Evolutionary conservation across 2,888 invertebrate species (phyloP).

Genomic region (Cordilura impudica): DNA sequence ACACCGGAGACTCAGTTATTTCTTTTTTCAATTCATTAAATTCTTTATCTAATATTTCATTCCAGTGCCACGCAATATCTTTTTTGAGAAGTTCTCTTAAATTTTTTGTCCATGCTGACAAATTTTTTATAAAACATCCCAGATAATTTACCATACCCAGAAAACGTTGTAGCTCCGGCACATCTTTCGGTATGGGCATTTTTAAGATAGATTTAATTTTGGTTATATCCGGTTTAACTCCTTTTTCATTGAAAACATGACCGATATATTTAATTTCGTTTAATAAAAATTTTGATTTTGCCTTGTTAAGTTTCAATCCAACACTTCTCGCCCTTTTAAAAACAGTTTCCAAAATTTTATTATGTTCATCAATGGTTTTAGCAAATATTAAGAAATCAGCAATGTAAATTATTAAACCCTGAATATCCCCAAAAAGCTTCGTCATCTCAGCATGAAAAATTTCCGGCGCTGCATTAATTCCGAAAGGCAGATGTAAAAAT

Average conservation of each 20-base stretch:
- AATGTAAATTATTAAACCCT: conserved; percentile 39
- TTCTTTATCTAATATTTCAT: no score
- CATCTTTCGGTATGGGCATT: conserved; percentile 15
- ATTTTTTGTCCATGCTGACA: conserved; percentile 53
- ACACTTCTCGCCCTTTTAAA: conserved; percentile 34
- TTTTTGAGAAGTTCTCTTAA: conserved; percentile 50
- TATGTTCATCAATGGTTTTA: conserved; percentile 29
- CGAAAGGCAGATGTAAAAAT: no score
- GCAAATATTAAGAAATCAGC: conserved; percentile 54
- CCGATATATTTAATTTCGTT: conserved; percentile 38
- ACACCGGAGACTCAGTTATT: no score
- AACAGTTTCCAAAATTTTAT: conserved; percentile 36
- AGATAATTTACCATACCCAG: conserved; percentile 62
- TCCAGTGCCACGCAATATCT: no score
- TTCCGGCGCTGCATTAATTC: no score
- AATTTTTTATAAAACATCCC: conserved; percentile 60
- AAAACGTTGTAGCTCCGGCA: conserved; percentile 36
- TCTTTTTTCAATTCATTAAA: no score
- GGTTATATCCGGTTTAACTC: conserved; percentile 7
- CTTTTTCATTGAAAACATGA: conserved; percentile 28
- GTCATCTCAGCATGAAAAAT: conserved; percentile 40
- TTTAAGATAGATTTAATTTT: conserved; percentile 27
- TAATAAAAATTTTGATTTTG: conserved; percentile 21
- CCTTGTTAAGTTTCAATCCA: conserved; percentile 50
- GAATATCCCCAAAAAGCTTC: conserved; percentile 35